Conservation (phyloP, 2,888 invertebrate genomes). For the Amphiduros pacificus region DNA sequence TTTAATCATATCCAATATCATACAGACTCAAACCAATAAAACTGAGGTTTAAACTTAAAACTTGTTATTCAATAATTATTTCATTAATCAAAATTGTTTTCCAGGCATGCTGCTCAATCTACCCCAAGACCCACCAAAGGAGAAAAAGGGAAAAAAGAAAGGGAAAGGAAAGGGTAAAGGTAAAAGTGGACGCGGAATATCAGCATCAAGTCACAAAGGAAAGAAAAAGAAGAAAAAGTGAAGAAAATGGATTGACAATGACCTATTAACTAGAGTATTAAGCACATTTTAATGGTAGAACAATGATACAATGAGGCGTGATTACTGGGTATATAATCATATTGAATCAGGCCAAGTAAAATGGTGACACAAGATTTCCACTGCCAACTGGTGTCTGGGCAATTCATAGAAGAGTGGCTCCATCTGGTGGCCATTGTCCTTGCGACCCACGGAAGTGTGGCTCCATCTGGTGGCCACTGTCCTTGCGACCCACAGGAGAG, state of each 20-base stretch:
- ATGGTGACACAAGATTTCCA: too few relatives aligned
- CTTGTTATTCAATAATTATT: neutral
- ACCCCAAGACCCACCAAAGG: constrained; percentile 31
- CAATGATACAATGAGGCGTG: too few relatives aligned
- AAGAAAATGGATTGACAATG: neutral
- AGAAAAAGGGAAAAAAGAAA: constrained; percentile 26
- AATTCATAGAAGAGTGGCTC: too few relatives aligned
- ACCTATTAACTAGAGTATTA: too few relatives aligned
- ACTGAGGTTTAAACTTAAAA: neutral
- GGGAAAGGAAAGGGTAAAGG: constrained; percentile 22
- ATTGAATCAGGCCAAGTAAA: too few relatives aligned
- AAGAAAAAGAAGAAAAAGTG: constrained; percentile 27
- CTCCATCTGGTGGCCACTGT: too few relatives aligned
- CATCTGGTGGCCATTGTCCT: too few relatives aligned
- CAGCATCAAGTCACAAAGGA: constrained; percentile 20
- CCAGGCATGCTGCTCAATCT: constrained; percentile 27
- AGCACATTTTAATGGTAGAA: too few relatives aligned
- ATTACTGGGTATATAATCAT: too few relatives aligned
- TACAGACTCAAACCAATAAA: neutral
- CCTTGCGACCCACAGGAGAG: too few relatives aligned
- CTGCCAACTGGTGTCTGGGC: too few relatives aligned
- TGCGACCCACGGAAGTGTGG: too few relatives aligned
- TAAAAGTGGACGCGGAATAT: constrained; percentile 11
- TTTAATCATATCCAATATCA: neutral
- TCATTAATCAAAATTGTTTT: neutral